phyloP scores from a whole-genome alignment of 1,140 invertebrate species.

The Dufourea novaeangliae region DNA sequence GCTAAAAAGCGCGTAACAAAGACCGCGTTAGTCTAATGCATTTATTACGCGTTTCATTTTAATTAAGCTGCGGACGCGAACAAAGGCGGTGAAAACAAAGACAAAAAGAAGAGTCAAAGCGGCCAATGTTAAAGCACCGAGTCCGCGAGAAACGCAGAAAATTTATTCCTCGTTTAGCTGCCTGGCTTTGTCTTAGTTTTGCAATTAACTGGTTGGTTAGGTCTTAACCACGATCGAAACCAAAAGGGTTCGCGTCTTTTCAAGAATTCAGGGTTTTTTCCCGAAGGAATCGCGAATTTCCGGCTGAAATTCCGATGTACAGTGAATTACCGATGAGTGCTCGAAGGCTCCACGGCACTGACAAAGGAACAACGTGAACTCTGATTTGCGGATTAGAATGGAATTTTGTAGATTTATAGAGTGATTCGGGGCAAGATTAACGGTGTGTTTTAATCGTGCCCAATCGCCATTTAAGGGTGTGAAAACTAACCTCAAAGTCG shows the following conservation, averaged over 20 bases:
- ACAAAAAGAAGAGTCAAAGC: neutral
- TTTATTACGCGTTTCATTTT: slow-evolving; percentile 32
- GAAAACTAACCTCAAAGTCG: too few species aligned
- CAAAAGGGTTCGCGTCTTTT: slow-evolving; percentile 5
- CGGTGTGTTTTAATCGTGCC: too few species aligned
- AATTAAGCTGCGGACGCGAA: slow-evolving; percentile 19
- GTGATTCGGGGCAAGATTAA: too few species aligned
- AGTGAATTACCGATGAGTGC: too few species aligned
- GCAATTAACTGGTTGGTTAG: neutral
- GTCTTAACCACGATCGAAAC: neutral
- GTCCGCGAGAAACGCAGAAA: slow-evolving; percentile 31
- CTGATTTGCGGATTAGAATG: too few species aligned
- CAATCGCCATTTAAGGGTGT: too few species aligned
- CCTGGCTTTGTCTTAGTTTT: slow-evolving; percentile 19
- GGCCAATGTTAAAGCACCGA: slow-evolving; percentile 22
- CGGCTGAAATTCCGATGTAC: too few species aligned
- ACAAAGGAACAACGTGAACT: too few species aligned
- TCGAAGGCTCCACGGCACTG: too few species aligned
- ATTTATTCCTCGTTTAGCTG: slow-evolving; percentile 42
- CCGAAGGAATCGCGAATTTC: too few species aligned
- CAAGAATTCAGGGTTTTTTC: too few species aligned
- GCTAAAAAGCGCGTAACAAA: slow-evolving; percentile 2
- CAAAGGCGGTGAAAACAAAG: neutral
- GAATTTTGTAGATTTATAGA: too few species aligned
- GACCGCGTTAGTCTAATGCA: slow-evolving; percentile 1